Evolutionary conservation across 2,888 invertebrate species (phyloP).

Genomic region (Noctua pronuba): DNA sequence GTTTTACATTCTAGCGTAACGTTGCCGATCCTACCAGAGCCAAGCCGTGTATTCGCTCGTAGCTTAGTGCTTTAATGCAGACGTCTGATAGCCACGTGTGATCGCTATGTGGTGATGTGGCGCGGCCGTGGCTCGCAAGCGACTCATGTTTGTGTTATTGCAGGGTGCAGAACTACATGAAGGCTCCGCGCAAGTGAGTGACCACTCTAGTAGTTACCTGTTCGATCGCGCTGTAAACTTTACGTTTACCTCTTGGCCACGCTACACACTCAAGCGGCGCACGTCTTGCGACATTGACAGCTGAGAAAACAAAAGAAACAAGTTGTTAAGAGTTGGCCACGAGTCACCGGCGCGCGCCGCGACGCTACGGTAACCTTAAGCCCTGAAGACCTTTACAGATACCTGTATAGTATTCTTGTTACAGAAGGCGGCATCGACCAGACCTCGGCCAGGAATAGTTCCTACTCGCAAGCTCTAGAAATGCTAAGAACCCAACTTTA

Average conservation of each 20-base stretch:
- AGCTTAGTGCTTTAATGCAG: no score
- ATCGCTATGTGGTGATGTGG: background rate
- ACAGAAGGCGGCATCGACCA: conserved; percentile 19
- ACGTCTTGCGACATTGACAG: background rate
- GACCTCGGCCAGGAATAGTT: background rate
- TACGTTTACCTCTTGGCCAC: background rate
- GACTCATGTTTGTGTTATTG: conserved; percentile 19
- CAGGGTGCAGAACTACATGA: conserved; percentile 51
- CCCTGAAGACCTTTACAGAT: no score
- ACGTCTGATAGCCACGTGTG: background rate
- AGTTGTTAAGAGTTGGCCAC: background rate
- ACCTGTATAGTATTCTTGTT: conserved; percentile 4
- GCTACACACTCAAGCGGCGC: background rate
- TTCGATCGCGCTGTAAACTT: background rate
- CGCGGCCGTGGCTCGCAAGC: background rate
- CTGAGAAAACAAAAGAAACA: background rate
- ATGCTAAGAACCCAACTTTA: background rate
- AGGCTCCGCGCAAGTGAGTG: conserved; percentile 48
- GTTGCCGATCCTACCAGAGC: background rate
- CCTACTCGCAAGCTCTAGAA: background rate
- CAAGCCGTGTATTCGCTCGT: background rate
- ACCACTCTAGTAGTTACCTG: background rate
- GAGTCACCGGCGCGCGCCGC: no score
- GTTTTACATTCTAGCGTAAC: background rate
- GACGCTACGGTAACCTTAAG: no score